Evolutionary conservation across 2,797 vertebrate species (phyloP).

Genomic region (Sardinella longiceps): DNA sequence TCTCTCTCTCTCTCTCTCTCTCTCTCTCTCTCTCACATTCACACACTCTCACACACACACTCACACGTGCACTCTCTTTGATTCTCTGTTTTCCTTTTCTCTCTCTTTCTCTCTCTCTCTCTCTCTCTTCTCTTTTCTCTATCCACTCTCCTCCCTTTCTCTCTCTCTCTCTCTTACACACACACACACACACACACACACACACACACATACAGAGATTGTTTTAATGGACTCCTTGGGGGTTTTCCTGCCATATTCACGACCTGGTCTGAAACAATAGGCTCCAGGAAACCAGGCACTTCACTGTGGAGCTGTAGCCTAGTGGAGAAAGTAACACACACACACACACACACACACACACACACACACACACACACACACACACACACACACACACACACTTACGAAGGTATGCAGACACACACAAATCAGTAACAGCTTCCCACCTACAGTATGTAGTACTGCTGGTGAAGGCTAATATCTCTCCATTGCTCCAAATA

Average conservation of each 20-base stretch:
- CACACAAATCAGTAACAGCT: slow-evolving; percentile 10
- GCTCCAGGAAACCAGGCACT: slow-evolving; percentile 1
- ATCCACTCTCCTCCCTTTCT: too few relatives aligned
- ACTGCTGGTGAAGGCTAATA: background rate
- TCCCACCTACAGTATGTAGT: background rate
- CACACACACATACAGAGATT: background rate
- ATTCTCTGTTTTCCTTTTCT: too few relatives aligned
- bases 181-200: background rate
- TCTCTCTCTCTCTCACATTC: too few relatives aligned
- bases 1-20: too few relatives aligned
- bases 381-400: background rate
- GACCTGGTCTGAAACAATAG: slow-evolving; percentile 14
- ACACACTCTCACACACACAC: background rate
- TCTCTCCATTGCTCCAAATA: background rate
- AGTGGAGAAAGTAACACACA: background rate
- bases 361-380: background rate
- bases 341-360: background rate
- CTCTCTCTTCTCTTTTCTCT: too few relatives aligned
- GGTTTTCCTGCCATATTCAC: slow-evolving; percentile 10
- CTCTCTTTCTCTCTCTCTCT: too few relatives aligned
- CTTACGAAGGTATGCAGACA: background rate
- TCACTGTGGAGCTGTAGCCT: background rate
- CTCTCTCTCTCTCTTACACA: too few relatives aligned
- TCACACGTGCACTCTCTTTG: too few relatives aligned
- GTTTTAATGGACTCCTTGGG: slow-evolving; percentile 6